Conservation (phyloP, 2,113 vertebrate genomes). For the Cephalopholis sonnerati region DNA sequence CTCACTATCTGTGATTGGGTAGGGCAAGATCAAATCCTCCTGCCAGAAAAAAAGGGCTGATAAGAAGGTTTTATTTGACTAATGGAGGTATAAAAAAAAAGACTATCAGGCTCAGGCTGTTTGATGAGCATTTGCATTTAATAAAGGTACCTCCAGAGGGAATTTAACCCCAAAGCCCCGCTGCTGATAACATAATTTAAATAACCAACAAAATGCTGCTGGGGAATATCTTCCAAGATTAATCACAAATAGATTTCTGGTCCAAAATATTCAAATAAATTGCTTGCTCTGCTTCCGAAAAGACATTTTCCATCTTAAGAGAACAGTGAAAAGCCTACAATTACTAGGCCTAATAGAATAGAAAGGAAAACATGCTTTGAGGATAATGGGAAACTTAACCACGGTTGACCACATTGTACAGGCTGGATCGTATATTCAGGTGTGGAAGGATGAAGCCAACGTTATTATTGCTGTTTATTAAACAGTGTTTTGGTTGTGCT, state of each 20-base stretch:
- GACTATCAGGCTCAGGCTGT: neutral
- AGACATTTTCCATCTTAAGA: neutral
- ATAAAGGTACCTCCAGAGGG: neutral
- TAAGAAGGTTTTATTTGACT: neutral
- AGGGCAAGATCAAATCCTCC: too few species aligned
- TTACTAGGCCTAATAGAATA: neutral
- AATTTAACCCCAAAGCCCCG: neutral
- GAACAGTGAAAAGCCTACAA: neutral
- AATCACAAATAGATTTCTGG: too few species aligned
- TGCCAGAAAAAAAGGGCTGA: too few species aligned
- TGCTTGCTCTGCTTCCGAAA: neutral
- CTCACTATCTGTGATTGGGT: too few species aligned
- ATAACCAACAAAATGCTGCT: neutral
- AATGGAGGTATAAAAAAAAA: too few species aligned
- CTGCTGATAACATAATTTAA: neutral
- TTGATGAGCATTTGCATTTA: neutral
- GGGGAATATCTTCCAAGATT: neutral
- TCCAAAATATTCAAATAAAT: too few species aligned
- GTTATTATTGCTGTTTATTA: neutral
- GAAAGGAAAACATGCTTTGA: neutral
- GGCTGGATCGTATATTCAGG: neutral
- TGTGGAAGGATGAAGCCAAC: neutral
- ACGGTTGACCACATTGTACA: neutral
- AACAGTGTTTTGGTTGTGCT: neutral
- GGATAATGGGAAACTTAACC: neutral